Base-by-base conservation (phyloP, 1,140 invertebrate genomes). In the Dreissena polymorpha region DNA sequence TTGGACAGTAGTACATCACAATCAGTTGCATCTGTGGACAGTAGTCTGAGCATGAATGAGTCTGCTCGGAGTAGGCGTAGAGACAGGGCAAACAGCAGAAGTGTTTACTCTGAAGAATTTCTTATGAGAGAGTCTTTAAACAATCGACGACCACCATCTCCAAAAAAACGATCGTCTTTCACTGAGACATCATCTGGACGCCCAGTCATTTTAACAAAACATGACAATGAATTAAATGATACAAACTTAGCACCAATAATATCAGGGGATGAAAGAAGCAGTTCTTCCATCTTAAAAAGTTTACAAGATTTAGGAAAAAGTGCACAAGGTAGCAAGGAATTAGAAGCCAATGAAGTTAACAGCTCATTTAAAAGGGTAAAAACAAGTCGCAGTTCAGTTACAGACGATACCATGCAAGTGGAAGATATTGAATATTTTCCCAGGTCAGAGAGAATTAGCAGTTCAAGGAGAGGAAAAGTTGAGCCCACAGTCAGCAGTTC, bases 91-190 rank as follows among this genome's bases (percentile, higher is more conserved):
- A 82, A 67, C 39, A 70, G 74, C 39, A 10, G 73, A 13, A 65
- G n/a, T 55, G 0, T 16, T 21, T 82, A 82, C 49, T 51, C 51
- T 18, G 79, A 82, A 16, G 79, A 82, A 12, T 74, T 51, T 67
- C 21, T 73, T 14, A 63, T 63, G 39, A 65, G 79, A 55, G 79
- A 82, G 23, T 82, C 79, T 29, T 73, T 74, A n/a, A 5, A 82
- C 39, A 82, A 82, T 27, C 60, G 70, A 25, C 60, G 79, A 51
- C 79, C 79, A 53, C 79, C 79, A 65, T 82, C 79, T 12, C 79
- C 79, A 51, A 53, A 57, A 13, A 82, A 82, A 55, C 64, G 67
- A 70, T 50, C 13, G 21, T 65, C 71, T 25, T 13, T 80, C 23
- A 27, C 69, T 7, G 50, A 78, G 18, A 78, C 14, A 21, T 60